phyloP scores from a whole-genome alignment of 2,113 vertebrate species.

The Petaurus breviceps region DNA sequence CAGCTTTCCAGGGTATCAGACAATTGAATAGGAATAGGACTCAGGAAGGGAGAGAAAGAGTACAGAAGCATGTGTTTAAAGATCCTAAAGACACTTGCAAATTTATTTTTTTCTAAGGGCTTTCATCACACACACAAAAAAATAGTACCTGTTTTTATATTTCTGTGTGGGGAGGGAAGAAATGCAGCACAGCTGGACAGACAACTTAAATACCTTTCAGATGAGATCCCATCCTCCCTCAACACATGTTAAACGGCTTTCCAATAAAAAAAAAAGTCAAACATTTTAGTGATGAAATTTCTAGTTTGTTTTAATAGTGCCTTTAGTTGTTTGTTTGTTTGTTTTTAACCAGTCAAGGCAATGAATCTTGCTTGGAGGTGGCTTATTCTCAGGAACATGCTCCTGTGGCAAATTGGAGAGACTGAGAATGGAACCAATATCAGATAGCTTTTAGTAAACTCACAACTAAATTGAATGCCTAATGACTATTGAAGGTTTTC shows the following conservation, averaged over 20 bases:
- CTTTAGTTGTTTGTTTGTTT: not conserved
- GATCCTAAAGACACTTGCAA: not conserved
- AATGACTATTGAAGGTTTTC: not conserved
- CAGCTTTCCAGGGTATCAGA: not conserved
- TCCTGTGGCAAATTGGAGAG: not conserved
- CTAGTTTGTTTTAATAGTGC: not conserved
- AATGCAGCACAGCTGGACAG: not conserved
- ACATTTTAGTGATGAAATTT: not conserved
- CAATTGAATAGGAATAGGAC: not conserved
- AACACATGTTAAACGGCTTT: not conserved
- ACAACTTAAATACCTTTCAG: not conserved
- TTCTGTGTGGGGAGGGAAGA: not conserved
- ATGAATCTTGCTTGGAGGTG: not conserved
- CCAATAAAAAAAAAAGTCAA: not conserved
- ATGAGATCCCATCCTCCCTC: not conserved
- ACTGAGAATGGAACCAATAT: not conserved
- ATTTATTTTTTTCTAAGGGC: not conserved
- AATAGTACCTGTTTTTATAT: not conserved
- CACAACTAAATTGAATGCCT: constrained; percentile 10
- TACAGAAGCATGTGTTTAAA: not conserved
- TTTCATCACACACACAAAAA: not conserved
- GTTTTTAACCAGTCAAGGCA: not conserved
- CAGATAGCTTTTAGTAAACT: not conserved
- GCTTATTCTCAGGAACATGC: not conserved
- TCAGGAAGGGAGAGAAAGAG: not conserved